Conservation (phyloP, 2,888 invertebrate species). For the Latheticus oryzae region DNA sequence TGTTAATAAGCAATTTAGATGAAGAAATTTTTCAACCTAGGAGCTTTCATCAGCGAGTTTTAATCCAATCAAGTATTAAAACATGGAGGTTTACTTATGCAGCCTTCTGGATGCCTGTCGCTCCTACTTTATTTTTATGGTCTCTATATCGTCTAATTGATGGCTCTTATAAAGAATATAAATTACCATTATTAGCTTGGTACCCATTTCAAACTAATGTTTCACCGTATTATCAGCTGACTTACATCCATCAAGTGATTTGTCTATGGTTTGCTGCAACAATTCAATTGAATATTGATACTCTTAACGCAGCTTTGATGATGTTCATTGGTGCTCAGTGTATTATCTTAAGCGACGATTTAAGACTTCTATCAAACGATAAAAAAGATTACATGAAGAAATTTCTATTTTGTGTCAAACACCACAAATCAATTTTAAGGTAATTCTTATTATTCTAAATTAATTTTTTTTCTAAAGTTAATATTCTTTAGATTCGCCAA, state of each 20-base stretch:
- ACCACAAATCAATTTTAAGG: slow-evolving; percentile 12
- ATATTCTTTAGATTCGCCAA: slow-evolving; percentile 33
- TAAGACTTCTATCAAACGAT: not conserved
- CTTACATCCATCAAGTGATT: slow-evolving; percentile 33
- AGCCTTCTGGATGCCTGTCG: not conserved
- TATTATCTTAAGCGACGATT: slow-evolving; percentile 14
- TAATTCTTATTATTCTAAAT: slow-evolving; percentile 1
- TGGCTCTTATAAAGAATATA: not conserved
- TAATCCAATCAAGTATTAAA: not conserved
- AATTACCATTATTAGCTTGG: slow-evolving; percentile 23
- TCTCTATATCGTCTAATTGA: not conserved
- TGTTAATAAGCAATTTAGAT: not conserved
- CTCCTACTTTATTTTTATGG: not conserved
- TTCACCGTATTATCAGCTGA: slow-evolving; percentile 31
- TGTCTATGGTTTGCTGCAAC: slow-evolving; percentile 11
- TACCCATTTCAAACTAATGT: slow-evolving; percentile 27
- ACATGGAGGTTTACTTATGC: not conserved
- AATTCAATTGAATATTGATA: slow-evolving; percentile 26
- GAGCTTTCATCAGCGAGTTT: not conserved
- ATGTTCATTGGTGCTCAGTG: slow-evolving; percentile 16
- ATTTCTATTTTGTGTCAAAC: not conserved
- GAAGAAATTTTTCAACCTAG: slow-evolving; percentile 6
- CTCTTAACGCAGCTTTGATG: slow-evolving; percentile 25
- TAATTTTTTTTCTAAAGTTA: too few relatives aligned
- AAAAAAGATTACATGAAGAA: not conserved